Percentiles rank a stretch among this genome's conserved stretches.
Evolutionary conservation across 1,140 invertebrate genomes (phyloP).

Genomic region (Brachionus manjavacas): DNA sequence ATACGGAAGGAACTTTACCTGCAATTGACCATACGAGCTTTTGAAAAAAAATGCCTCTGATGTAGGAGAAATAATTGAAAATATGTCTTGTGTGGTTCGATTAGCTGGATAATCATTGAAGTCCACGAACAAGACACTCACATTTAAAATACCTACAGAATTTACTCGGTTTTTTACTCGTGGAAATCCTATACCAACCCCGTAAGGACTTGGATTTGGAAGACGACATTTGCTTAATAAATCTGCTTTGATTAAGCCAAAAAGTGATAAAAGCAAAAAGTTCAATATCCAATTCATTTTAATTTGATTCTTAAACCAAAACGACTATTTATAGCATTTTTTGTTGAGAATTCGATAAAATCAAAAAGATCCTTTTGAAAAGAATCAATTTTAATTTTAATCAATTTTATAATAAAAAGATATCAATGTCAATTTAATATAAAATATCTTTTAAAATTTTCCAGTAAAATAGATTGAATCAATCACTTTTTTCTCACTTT

Average conservation of each 20-base stretch:
- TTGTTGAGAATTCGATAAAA: no score
- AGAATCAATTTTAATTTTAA: no score
- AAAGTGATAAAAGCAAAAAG: neutral
- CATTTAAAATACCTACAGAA: neutral
- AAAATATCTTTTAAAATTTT: no score
- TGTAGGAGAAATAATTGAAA: neutral
- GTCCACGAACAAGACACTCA: neutral
- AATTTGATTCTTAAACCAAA: neutral
- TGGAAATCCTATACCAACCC: neutral
- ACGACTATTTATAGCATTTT: no score
- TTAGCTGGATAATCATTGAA: neutral
- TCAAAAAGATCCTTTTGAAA: no score
- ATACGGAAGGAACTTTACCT: neutral
- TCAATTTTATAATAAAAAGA: no score
- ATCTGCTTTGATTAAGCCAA: neutral
- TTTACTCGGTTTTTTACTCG: neutral
- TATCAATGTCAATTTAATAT: no score
- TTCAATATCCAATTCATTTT: neutral
- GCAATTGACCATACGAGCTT: neutral
- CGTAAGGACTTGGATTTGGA: neutral
- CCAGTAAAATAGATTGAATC: no score
- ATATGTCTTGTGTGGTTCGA: neutral
- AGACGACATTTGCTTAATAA: neutral
- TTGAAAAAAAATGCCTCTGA: neutral
- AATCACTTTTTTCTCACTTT: no score